These are phyloP conservation scores for Fragum sueziense DNA, from an alignment of 2,888 invertebrate genomes.

Conservation along the genomic window DNA sequence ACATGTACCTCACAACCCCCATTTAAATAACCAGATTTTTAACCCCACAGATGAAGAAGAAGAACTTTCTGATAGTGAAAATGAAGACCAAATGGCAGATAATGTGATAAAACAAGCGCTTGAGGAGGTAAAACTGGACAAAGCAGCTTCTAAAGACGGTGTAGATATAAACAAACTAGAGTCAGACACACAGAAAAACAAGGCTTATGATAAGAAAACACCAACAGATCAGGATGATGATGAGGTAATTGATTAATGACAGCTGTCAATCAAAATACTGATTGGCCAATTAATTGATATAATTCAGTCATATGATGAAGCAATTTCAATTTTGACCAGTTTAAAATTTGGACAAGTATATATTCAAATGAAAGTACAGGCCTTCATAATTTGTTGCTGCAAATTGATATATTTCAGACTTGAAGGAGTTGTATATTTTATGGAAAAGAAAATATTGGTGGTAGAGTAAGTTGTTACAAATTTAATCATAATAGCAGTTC, in stretches of 20 bases:
- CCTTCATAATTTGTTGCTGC: too few species aligned
- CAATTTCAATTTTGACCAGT: too few species aligned
- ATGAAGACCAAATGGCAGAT: constrained; percentile 70
- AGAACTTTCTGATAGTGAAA: constrained; percentile 63
- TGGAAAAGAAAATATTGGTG: too few species aligned
- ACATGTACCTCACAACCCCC: too few species aligned
- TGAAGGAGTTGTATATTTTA: too few species aligned
- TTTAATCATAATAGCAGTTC: too few species aligned
- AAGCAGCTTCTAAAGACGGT: constrained; percentile 67
- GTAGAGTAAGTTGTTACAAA: too few species aligned
- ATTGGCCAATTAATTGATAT: not conserved
- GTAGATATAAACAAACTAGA: not conserved
- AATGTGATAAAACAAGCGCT: constrained; percentile 71
- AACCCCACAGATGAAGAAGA: constrained; percentile 43
- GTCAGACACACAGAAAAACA: constrained; percentile 1
- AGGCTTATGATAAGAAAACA: not conserved
- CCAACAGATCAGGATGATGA: constrained; percentile 5
- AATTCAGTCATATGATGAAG: too few species aligned
- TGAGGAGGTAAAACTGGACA: constrained; percentile 73
- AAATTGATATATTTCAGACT: too few species aligned
- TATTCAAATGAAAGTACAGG: too few species aligned
- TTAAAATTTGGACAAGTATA: not conserved
- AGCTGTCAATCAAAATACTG: too few species aligned
- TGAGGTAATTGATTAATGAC: constrained; percentile 5
- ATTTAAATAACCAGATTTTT: too few species aligned